Base-by-base conservation (phyloP, 2,888 invertebrate species). In the Drosophila antonietae region DNA sequence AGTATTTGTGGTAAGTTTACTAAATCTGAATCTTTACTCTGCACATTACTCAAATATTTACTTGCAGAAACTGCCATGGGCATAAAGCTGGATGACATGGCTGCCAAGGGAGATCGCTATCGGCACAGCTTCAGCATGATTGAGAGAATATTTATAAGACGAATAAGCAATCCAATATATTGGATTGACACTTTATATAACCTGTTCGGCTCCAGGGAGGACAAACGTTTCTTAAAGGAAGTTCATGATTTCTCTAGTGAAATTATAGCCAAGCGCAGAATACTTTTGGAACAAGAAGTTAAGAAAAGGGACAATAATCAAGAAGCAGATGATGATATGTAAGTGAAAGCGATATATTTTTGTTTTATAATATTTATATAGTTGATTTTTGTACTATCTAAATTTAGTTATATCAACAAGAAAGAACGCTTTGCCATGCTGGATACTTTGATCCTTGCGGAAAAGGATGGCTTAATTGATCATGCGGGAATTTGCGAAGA, bases 401-500 rank as follows among this genome's bases (percentile, higher is more conserved):
- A 20, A 15, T 33, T 0, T 15, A 83, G 90, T 10, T 86, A 75
- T 15, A 57, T 78, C 10, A 82, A 75, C 6, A 85, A 81, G 41
- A 90, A 90, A 31, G 73, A 78, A 60, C 89, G 90, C 6, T 91
- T 83, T 44, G 90, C 91, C n/a, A 91, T 91, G 91, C 57, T 91
- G 62, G 91, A 91, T 18, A 90, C 89, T 0, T 65, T 91, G 0
- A 80, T 91, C 6, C 72, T 69, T 28, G 90, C 91, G 0, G 88
- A 91, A 35, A 79, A 83, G 41, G 84, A 91, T 59, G 89, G 88
- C 0, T 59, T 87, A 0, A 91, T 91, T 4, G 88, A 91, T 73
- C 91, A 91, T 68, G 64, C 94, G 12, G 94, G 94, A 55, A 94
- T 96, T 15, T 93, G 95, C 68, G 95, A 95, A 88, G 95, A 96